These are phyloP conservation scores for Cassiopea xamachana DNA, from an alignment of 30 jellyfish, hydroid and myxozoan species.

Conservation along the genomic window DNA sequence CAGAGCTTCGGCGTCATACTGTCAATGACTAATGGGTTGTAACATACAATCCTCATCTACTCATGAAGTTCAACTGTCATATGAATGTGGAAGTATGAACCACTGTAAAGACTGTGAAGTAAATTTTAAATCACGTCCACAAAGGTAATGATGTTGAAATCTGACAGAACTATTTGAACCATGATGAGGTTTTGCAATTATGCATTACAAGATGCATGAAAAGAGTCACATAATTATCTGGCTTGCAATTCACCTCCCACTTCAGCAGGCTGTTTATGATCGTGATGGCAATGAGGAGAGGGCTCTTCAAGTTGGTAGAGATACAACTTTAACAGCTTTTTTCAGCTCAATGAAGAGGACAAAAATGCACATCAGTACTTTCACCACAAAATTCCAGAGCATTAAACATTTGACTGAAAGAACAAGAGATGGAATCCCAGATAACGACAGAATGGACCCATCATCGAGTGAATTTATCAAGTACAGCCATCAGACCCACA, in stretches of 20 bases:
- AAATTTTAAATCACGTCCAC: constrained; percentile 69
- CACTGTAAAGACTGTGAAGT: not conserved
- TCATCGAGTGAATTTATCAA: constrained; percentile 43
- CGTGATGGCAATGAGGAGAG: constrained; percentile 57
- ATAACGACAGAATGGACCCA: not conserved
- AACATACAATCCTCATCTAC: constrained; percentile 70
- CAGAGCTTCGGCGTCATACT: constrained; percentile 18
- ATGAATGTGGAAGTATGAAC: constrained; percentile 53
- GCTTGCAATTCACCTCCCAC: constrained; percentile 53
- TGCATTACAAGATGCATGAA: constrained; percentile 35
- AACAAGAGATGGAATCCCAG: constrained; percentile 29
- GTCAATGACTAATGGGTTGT: constrained; percentile 77
- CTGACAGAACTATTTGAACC: constrained; percentile 48
- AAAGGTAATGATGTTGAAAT: constrained; percentile 73
- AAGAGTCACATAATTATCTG: constrained; percentile 7
- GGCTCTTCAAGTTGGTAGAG: not conserved
- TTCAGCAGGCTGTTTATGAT: constrained; percentile 28
- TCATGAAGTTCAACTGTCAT: too few relatives aligned
- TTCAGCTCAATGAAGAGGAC: constrained; percentile 53
- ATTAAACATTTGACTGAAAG: constrained; percentile 23
- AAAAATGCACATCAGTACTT: constrained; percentile 42
- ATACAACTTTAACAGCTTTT: constrained; percentile 70
- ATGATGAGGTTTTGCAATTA: constrained; percentile 37
- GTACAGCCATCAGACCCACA: constrained; percentile 57
- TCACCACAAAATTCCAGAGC: constrained; percentile 69